phyloP scores from a whole-genome alignment of 2,797 vertebrate species.

The Euphonia xanthogaster region DNA sequence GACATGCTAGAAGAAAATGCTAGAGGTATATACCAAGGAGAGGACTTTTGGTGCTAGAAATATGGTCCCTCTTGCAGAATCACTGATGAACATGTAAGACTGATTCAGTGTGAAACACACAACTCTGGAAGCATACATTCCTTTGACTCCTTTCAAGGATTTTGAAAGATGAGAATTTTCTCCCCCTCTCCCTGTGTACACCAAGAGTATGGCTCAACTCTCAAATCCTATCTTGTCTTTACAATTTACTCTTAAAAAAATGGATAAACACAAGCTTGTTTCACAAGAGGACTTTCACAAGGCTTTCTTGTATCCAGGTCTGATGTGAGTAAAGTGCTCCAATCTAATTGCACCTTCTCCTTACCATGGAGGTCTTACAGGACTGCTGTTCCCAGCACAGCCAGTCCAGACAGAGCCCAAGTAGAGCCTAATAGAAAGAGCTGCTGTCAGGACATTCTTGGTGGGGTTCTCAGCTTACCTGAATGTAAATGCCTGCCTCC shows the following conservation, averaged over 20 bases:
- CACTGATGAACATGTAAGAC: not conserved
- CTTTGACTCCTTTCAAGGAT: not conserved
- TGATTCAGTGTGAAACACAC: not conserved
- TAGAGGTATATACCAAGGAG: not conserved
- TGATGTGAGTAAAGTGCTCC: not conserved
- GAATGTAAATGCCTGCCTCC: not conserved
- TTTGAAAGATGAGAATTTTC: not conserved
- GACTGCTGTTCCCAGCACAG: not conserved
- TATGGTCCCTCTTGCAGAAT: not conserved
- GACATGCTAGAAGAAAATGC: not conserved
- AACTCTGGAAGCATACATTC: not conserved
- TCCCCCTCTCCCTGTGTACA: not conserved
- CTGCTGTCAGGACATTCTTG: not conserved
- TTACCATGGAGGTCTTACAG: not conserved
- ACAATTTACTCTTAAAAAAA: not conserved
- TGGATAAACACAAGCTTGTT: not conserved
- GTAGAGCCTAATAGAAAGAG: not conserved
- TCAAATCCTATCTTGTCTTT: not conserved
- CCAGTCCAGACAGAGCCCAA: not conserved
- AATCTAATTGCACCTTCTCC: not conserved
- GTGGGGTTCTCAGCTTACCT: not conserved
- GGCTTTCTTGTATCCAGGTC: not conserved
- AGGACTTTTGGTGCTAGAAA: not conserved
- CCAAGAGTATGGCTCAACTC: not conserved
- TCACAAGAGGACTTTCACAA: fast-evolving